Percentiles rank a stretch among this genome's conserved stretches.
These are phyloP conservation scores for Pyrrhosoma nymphula DNA, from an alignment of 2,888 invertebrate species.

Conservation along the genomic window DNA sequence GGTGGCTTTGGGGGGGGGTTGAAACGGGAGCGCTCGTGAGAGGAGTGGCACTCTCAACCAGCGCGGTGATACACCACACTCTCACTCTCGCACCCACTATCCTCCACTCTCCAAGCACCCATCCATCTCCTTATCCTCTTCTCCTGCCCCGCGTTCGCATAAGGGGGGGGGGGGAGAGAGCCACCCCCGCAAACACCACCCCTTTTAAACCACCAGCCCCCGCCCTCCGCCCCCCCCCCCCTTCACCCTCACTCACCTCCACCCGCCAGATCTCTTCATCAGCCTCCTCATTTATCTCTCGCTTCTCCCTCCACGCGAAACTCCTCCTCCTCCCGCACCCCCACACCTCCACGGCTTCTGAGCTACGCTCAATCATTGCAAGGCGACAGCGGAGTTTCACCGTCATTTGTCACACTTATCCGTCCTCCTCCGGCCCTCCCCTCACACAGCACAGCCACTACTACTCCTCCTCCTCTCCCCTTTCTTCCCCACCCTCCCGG, in stretches of 20 bases:
- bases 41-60: neutral
- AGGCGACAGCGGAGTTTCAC: conserved; percentile 71
- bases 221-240: neutral
- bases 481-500: neutral
- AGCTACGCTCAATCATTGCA: conserved; percentile 71
- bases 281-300: conserved; percentile 14
- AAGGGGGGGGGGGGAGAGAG: too few species aligned
- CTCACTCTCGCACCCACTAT: too few species aligned
- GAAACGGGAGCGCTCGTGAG: neutral
- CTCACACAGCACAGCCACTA: too few species aligned
- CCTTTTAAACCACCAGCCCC: too few species aligned
- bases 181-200: neutral
- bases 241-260: neutral
- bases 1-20: neutral
- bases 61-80: neutral
- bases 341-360: neutral
- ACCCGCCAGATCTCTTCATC: neutral
- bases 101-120: neutral
- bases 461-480: neutral
- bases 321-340: neutral
- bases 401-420: conserved; percentile 71
- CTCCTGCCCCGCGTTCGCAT: too few species aligned
- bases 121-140: conserved; percentile 10
- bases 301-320: neutral
- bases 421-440: neutral